Percentiles rank a stretch among this genome's conserved stretches.
Evolutionary conservation across 2,797 vertebrate species (phyloP).

Genomic region (Rousettus madagascariensis): DNA sequence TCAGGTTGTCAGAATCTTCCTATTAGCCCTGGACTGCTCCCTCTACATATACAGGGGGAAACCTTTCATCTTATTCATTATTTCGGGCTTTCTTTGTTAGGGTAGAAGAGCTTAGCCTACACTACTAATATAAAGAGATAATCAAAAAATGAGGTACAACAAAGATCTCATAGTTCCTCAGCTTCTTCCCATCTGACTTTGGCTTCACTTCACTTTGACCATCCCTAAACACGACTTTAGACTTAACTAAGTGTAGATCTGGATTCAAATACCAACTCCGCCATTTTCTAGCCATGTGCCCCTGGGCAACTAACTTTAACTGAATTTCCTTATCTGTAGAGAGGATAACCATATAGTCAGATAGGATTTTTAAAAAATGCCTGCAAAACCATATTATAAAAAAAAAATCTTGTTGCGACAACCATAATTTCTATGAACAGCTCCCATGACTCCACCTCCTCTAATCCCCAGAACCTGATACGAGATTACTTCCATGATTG

Average conservation of each 20-base stretch:
- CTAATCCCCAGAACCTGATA: neutral
- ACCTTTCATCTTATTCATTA: neutral
- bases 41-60: neutral
- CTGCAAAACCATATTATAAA: neutral
- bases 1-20: neutral
- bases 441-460: neutral
- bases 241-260: slow-evolving; percentile 6
- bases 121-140: neutral
- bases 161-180: neutral
- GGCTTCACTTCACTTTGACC: neutral
- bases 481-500: neutral
- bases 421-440: neutral
- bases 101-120: neutral
- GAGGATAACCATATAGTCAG: neutral
- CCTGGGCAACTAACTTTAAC: neutral
- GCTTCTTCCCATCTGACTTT: neutral
- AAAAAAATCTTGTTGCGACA: slow-evolving; percentile 7
- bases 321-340: slow-evolving; percentile 22
- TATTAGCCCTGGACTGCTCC: neutral
- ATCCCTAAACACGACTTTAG: neutral
- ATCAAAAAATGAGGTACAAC: neutral
- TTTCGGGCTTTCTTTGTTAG: neutral
- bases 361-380: neutral
- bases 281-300: neutral
- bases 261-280: neutral